Base-by-base conservation (phyloP, 2,888 invertebrate genomes). In the Dilophus febrilis region DNA sequence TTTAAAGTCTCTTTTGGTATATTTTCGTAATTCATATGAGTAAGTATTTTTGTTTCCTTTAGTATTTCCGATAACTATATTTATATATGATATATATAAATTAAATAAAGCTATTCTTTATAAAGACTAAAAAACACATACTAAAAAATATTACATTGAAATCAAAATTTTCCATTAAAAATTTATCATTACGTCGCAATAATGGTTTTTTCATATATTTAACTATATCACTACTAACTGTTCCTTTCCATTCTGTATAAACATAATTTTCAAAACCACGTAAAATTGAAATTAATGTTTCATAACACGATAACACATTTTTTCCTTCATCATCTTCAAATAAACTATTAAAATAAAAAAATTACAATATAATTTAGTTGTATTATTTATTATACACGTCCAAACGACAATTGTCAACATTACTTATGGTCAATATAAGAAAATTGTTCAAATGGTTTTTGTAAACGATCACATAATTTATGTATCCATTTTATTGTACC, bases 21-120 rank as follows among this genome's bases (percentile, higher is more conserved):
- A 26, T 73, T 68, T 44, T 70, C 70, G 46, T 70, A 70, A 2
- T 72, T 68, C 50, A 79, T 62, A 45, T 74, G 67, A 44, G 71
- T 71, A 66, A 85, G 67, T 53, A 85, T 86, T 37, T 76, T 74
- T 36, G 83, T 77, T 64, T 88, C 88, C 37, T 77, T 68, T 22
- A 88, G 58, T 26, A 80, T 63, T 48, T 74, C 72, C 14, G 35
- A 13, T 26, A 43, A 31, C 16, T 77, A 71, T n/a, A n/a, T n/a
- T n/a, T n/a, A n/a, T n/a, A n/a, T n/a, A n/a, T n/a, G n/a, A n/a
- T n/a, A n/a, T n/a, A n/a, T n/a, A n/a, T n/a, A n/a, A n/a, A n/a
- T n/a, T n/a, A n/a, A n/a, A n/a, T n/a, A n/a, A n/a, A n/a, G n/a
- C n/a, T n/a, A n/a, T n/a, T n/a, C n/a, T n/a, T n/a, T n/a, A n/a